Evolutionary conservation across 2,888 invertebrate genomes (phyloP).

Genomic region (Mythimna loreyi): DNA sequence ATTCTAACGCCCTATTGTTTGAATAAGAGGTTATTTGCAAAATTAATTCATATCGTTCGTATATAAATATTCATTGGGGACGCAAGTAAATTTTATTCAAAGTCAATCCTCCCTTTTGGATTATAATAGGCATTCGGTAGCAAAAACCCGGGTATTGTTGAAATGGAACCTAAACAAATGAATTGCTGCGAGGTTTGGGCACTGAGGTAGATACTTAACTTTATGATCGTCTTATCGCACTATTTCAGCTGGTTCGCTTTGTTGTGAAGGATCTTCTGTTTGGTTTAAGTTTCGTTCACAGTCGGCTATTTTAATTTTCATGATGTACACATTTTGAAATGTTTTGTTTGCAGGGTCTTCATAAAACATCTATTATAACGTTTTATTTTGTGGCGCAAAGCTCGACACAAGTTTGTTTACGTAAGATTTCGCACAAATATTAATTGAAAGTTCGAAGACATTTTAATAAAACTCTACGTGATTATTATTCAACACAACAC

Average conservation of each 20-base stretch:
- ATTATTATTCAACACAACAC: too few species aligned
- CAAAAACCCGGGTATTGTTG: constrained; percentile 58
- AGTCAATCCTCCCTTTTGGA: constrained; percentile 55
- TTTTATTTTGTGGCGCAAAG: background rate
- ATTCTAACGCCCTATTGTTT: constrained; percentile 45
- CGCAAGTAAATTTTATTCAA: constrained; percentile 58
- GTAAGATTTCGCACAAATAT: background rate
- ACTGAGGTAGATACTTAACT: constrained; percentile 37
- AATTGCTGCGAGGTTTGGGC: constrained; percentile 23
- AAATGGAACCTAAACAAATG: constrained; percentile 62
- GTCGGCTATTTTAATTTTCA: constrained; percentile 4
- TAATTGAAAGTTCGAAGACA: background rate
- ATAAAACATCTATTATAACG: background rate
- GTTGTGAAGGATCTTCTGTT: constrained; percentile 23
- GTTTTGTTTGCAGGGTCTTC: background rate
- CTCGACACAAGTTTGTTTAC: background rate
- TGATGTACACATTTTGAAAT: background rate
- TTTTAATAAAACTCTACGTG: too few species aligned
- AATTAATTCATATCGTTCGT: constrained; percentile 61
- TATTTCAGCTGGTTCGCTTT: constrained; percentile 48
- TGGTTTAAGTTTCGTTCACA: constrained; percentile 3
- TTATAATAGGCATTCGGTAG: constrained; percentile 50
- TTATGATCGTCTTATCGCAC: constrained; percentile 60
- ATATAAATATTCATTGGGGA: constrained; percentile 61
- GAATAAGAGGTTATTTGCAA: constrained; percentile 51